phyloP scores from a whole-genome alignment of 2,797 vertebrate species.

The Eidolon dupreanum region DNA sequence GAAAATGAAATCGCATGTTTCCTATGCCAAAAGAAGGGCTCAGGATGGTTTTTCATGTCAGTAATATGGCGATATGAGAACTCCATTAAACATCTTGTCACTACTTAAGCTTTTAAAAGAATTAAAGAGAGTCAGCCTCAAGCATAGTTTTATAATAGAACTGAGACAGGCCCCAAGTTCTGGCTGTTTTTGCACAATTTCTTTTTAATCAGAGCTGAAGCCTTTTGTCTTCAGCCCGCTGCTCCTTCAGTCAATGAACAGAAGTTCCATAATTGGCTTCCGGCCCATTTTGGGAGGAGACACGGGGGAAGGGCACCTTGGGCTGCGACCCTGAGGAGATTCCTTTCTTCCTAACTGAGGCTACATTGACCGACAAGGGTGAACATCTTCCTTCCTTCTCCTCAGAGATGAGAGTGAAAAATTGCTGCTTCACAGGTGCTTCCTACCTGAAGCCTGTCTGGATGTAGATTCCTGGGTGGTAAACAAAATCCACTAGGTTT shows the following conservation, averaged over 20 bases:
- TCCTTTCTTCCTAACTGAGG: background rate
- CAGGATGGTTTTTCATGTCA: background rate
- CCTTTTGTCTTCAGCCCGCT: background rate
- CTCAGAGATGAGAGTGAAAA: background rate
- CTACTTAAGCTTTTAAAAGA: background rate
- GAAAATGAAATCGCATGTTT: background rate
- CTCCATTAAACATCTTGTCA: background rate
- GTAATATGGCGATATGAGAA: background rate
- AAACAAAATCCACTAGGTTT: background rate
- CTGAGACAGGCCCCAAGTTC: background rate
- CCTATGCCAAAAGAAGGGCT: background rate
- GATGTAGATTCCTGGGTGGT: background rate
- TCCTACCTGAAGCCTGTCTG: background rate
- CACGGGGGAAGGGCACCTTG: background rate
- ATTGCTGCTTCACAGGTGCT: background rate
- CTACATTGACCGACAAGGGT: background rate
- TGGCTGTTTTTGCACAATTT: background rate
- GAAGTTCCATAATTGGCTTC: background rate
- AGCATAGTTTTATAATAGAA: background rate
- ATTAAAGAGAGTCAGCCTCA: background rate
- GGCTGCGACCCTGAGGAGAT: background rate
- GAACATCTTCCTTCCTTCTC: background rate
- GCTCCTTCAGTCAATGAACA: background rate
- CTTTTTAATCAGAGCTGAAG: background rate
- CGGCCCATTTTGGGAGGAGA: background rate